Conservation (phyloP, 2,888 invertebrate species). For the Seira sanloemensis region DNA sequence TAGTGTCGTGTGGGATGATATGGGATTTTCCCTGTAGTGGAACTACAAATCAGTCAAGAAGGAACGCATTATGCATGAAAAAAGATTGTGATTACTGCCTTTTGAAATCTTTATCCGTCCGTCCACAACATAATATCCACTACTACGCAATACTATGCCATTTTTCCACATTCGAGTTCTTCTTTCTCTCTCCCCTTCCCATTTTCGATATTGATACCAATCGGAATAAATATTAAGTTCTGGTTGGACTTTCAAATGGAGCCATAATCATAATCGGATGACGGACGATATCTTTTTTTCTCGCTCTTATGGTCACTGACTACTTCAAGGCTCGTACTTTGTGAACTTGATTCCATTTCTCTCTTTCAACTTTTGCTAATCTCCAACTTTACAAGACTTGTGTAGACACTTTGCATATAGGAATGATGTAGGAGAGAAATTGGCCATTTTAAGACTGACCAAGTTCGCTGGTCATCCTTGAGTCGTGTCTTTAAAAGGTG, state of each 20-base stretch:
- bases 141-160: too few species aligned
- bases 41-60: slow-evolving; percentile 24
- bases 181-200: neutral
- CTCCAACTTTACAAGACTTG: slow-evolving; percentile 30
- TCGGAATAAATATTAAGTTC: slow-evolving; percentile 21
- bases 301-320: slow-evolving; percentile 1
- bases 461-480: slow-evolving; percentile 60
- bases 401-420: slow-evolving; percentile 11
- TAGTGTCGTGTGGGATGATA: slow-evolving; percentile 32
- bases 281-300: slow-evolving; percentile 18
- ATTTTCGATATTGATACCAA: slow-evolving; percentile 26
- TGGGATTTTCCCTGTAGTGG: neutral
- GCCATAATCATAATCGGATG: slow-evolving; percentile 14
- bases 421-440: slow-evolving; percentile 49
- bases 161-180: slow-evolving; percentile 33
- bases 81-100: neutral
- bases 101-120: neutral
- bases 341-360: slow-evolving; percentile 29
- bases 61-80: slow-evolving; percentile 19
- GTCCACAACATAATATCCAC: too few species aligned
- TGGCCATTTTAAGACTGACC: slow-evolving; percentile 54
- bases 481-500: slow-evolving; percentile 48
- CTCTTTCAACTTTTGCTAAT: neutral
- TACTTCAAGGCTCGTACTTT: slow-evolving; percentile 35
- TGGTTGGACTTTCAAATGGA: neutral